Evolutionary conservation across 2,113 vertebrate genomes (phyloP).

Genomic region (Psilopogon haemacephalus): DNA sequence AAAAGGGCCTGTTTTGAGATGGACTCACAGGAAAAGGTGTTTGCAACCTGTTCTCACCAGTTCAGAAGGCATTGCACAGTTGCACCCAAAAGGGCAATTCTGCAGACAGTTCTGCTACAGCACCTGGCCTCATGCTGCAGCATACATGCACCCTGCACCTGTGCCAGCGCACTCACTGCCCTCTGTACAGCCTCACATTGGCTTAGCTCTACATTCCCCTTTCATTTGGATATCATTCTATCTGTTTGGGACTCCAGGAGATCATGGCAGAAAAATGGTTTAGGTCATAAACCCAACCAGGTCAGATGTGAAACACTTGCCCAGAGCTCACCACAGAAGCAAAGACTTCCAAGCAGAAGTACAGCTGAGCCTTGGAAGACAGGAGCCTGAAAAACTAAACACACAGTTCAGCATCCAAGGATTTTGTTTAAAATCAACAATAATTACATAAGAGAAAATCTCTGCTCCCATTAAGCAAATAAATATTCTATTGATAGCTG

Average conservation of each 20-base stretch:
- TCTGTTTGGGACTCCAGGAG: neutral
- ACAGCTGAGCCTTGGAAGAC: neutral
- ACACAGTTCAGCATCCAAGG: neutral
- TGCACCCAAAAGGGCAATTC: neutral
- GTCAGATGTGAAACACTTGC: neutral
- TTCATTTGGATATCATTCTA: neutral
- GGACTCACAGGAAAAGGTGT: neutral
- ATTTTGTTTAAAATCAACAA: neutral
- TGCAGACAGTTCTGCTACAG: neutral
- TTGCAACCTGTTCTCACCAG: neutral
- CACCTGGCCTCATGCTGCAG: neutral
- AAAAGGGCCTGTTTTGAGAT: neutral
- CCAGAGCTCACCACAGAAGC: neutral
- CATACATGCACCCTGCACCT: neutral
- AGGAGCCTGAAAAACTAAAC: neutral
- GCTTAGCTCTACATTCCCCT: neutral
- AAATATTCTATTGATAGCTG: neutral
- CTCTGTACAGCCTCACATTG: neutral
- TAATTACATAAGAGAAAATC: neutral
- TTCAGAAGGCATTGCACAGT: neutral
- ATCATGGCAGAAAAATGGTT: rapidly evolving
- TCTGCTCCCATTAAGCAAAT: neutral
- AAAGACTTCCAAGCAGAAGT: neutral
- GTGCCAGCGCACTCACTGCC: neutral
- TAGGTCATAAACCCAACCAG: neutral